A percentile compares a stretch with the other conserved stretches of the same genome.
These are phyloP conservation scores for Eristalinus aeneus DNA, from an alignment of 2,888 invertebrate species.

Conservation along the genomic window DNA sequence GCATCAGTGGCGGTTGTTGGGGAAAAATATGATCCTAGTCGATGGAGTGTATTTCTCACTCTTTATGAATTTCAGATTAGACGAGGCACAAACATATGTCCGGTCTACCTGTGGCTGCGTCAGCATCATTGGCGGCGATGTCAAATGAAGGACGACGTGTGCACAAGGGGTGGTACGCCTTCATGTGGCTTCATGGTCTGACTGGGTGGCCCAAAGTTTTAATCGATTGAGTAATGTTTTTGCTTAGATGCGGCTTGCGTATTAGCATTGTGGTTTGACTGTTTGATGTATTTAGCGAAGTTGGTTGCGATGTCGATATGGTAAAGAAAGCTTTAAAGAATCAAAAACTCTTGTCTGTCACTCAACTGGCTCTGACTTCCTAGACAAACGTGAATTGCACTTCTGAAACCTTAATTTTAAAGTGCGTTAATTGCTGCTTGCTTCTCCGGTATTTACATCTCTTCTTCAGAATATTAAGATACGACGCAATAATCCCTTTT, in stretches of 20 bases:
- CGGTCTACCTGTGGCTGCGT: conserved; percentile 32
- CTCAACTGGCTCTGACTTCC: no score
- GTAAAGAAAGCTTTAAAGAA: no score
- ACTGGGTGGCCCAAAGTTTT: conserved; percentile 59
- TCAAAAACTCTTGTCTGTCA: no score
- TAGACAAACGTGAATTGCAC: no score
- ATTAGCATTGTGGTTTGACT: background rate
- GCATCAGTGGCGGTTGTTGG: background rate
- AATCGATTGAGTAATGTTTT: conserved; percentile 55
- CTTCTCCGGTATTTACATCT: background rate
- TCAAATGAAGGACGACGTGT: conserved; percentile 18
- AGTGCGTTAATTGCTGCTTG: background rate
- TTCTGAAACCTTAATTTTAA: no score
- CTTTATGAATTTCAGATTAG: conserved; percentile 67
- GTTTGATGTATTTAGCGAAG: background rate
- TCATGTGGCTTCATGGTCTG: conserved; percentile 30
- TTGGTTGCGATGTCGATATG: no score
- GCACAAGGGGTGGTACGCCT: conserved; percentile 5
- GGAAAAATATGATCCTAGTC: conserved; percentile 61
- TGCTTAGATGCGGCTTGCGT: conserved; percentile 16
- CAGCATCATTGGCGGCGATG: conserved; percentile 40
- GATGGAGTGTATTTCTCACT: conserved; percentile 68
- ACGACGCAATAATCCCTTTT: background rate
- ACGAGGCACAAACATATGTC: background rate
- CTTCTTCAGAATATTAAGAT: background rate